Evolutionary conservation across 2,797 vertebrate species (phyloP).

Genomic region (Hirundo rustica): DNA sequence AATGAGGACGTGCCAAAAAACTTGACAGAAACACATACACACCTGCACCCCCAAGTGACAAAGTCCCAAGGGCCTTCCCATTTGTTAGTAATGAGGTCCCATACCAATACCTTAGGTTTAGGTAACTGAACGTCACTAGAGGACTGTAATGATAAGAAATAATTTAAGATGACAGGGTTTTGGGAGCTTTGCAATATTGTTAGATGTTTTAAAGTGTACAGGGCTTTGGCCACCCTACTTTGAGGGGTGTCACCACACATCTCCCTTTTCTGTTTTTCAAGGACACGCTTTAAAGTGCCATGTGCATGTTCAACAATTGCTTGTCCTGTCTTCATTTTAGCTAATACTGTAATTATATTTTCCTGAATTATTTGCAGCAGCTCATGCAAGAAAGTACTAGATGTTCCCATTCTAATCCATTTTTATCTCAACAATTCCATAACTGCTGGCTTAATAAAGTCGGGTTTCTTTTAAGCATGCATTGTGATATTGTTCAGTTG

Average conservation of each 20-base stretch:
- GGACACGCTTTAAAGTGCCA: too few species aligned
- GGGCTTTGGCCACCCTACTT: background rate
- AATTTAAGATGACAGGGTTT: background rate
- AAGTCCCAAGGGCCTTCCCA: background rate
- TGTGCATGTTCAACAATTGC: too few species aligned
- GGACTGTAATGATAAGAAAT: background rate
- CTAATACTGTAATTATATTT: background rate
- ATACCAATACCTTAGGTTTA: background rate
- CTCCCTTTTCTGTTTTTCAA: too few species aligned
- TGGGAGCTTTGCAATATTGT: background rate
- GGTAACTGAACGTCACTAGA: background rate
- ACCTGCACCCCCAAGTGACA: background rate
- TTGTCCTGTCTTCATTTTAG: background rate
- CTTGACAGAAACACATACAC: too few species aligned
- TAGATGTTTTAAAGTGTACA: background rate
- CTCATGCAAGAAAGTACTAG: background rate
- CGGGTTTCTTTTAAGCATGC: background rate
- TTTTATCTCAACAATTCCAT: background rate
- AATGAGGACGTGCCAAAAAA: too few species aligned
- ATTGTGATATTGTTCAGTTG: background rate
- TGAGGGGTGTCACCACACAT: too few species aligned
- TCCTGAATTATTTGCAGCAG: constrained; percentile 28
- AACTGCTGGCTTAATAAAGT: constrained; percentile 7
- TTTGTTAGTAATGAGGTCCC: background rate
- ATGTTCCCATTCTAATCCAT: background rate